These are phyloP conservation scores for Aleiodes leptofemur DNA, from an alignment of 2,888 invertebrate genomes.

Conservation along the genomic window DNA sequence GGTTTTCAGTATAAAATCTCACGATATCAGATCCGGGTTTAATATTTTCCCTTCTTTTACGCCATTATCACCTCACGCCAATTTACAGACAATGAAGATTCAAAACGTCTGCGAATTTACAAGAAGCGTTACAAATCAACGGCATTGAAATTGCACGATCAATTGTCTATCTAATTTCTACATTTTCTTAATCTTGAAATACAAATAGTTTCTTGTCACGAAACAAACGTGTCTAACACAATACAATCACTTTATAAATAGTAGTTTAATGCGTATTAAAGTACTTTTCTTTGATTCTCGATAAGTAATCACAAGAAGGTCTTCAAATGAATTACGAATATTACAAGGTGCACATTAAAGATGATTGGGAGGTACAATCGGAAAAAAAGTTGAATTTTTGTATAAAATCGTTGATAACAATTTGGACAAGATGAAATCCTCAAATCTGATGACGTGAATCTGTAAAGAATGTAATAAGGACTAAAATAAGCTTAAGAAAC, in stretches of 20 bases:
- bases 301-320: slow-evolving; percentile 32
- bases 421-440: no score
- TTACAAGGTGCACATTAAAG: slow-evolving; percentile 50
- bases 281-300: background rate
- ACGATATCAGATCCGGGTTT: slow-evolving; percentile 30
- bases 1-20: slow-evolving; percentile 7
- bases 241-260: slow-evolving; percentile 9
- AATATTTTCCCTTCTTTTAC: slow-evolving; percentile 1
- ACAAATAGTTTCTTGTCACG: slow-evolving; percentile 59
- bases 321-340: slow-evolving; percentile 54
- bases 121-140: slow-evolving; percentile 14
- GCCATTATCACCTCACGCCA: slow-evolving; percentile 24
- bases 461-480: no score
- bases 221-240: slow-evolving; percentile 11
- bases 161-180: slow-evolving; percentile 29
- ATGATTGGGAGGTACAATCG: background rate
- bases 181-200: slow-evolving; percentile 25
- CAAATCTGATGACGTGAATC: no score
- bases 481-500: no score
- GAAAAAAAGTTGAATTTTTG: no score
- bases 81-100: slow-evolving; percentile 11
- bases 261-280: slow-evolving; percentile 9
- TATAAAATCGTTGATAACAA: no score
- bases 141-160: slow-evolving; percentile 15
- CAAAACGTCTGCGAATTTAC: background rate